phyloP scores from a whole-genome alignment of 1,140 invertebrate genomes.

The Calosoma granatense region DNA sequence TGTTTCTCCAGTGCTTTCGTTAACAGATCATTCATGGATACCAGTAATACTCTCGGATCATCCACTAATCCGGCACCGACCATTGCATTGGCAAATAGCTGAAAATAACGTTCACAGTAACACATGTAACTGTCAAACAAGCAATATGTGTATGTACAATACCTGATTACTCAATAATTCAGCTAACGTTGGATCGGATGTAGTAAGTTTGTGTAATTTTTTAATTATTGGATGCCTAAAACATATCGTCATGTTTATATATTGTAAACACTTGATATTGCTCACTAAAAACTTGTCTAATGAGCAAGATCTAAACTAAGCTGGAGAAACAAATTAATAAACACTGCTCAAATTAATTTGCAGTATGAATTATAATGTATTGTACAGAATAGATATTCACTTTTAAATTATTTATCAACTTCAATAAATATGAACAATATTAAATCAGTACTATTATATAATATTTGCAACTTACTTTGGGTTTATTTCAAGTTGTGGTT shows the following conservation, averaged over 20 bases:
- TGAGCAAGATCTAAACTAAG: too few species aligned
- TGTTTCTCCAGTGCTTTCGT: slow-evolving; percentile 74
- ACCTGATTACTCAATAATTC: slow-evolving; percentile 79
- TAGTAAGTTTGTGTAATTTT: slow-evolving; percentile 68
- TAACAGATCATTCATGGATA: slow-evolving; percentile 79
- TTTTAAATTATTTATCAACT: background rate
- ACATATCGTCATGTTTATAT: too few species aligned
- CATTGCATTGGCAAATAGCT: slow-evolving; percentile 92
- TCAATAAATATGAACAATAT: slow-evolving; percentile 3
- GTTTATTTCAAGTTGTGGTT: slow-evolving; percentile 90
- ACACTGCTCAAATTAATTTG: too few species aligned
- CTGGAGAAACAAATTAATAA: too few species aligned
- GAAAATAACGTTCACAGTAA: slow-evolving; percentile 19
- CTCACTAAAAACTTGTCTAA: too few species aligned
- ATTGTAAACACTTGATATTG: too few species aligned
- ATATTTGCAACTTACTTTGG: slow-evolving; percentile 75
- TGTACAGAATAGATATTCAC: background rate
- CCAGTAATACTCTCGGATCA: slow-evolving; percentile 76
- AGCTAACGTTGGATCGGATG: slow-evolving; percentile 67
- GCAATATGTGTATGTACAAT: slow-evolving; percentile 21
- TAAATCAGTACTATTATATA: slow-evolving; percentile 2
- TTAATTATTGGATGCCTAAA: slow-evolving; percentile 83
- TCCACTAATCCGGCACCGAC: slow-evolving; percentile 89
- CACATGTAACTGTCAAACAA: background rate
- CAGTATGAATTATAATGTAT: slow-evolving; percentile 15